Evolutionary conservation across 2,888 invertebrate genomes (phyloP), one percentile per base, ranked within the genome.

Genomic region (Ommatoiulus sabulosus): DNA sequence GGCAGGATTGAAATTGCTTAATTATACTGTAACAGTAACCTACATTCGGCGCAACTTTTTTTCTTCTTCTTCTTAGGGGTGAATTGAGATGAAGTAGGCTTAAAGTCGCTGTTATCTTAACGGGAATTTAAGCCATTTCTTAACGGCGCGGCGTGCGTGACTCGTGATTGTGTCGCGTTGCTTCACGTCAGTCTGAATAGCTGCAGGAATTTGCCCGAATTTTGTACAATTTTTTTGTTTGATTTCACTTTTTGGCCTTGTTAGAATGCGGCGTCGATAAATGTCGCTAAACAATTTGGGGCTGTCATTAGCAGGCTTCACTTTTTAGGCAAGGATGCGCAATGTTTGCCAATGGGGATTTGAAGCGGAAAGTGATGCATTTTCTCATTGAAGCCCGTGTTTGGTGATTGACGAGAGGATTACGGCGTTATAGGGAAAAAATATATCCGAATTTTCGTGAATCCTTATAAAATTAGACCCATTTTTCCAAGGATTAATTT

Each of bases 21-120:
- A 85, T 85, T 85, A 85, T 46, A 85, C 85, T 44, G 85, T 85
- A 85, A 85, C 46, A 85, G 85, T 46, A 85, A 85, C 85, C 85
- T 85, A 85, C 44, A 85, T 85, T 44, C 20, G n/a, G 72, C 8
- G 72, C 72, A 24, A 72, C 24, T 72, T 72, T 72, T 7, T 52
- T 12, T 24, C 7, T 63, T n/a, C 20, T 63, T n/a, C n/a, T 6
- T 72, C 72, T 24, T 6, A 3, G 8, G 72, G 72, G 72, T 24
- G 72, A 72, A 72, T 8, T 24, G 72, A 24, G 72, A 24, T 72
- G 72, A n/a, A 63, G 63, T 20, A 20, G 72, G 72, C 52, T 52
- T 72, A 10, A 63, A 72, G 24, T 72, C 7, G 10, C 24, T 2
- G 24, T 72, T 72, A 72, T 72, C 63, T 63, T 72, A 72, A 72